Conservation (phyloP, 2,888 invertebrate genomes). For the Metacarcinus magister region DNA sequence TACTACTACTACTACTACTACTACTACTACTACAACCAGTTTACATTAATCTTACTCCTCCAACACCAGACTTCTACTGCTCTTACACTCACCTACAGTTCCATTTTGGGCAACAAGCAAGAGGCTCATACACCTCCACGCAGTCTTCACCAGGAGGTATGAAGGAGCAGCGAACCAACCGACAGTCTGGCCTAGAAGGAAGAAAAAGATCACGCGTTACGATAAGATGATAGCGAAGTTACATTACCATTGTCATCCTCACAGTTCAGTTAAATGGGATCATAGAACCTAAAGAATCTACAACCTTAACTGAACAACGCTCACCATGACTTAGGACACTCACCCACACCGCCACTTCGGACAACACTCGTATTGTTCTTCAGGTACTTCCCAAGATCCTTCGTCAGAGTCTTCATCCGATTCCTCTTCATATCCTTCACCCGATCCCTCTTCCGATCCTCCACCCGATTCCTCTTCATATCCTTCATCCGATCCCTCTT, state of each 20-base stretch:
- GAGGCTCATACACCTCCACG: constrained; percentile 12
- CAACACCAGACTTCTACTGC: neutral
- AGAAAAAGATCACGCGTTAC: neutral
- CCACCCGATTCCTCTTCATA: neutral
- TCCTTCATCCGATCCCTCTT: neutral
- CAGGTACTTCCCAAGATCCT: neutral
- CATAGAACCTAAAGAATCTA: neutral
- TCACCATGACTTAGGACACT: neutral
- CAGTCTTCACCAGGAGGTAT: constrained; percentile 55
- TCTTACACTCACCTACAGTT: constrained; percentile 48
- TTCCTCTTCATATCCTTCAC: neutral
- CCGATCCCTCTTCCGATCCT: no score
- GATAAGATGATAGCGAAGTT: neutral
- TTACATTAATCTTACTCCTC: neutral
- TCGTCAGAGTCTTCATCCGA: no score
- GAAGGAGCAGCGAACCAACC: neutral
- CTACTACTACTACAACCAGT: no score
- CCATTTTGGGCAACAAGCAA: constrained; percentile 41
- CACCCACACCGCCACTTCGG: constrained; percentile 42
- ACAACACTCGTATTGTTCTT: neutral
- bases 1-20: neutral
- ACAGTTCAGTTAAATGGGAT: neutral
- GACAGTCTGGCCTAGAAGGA: neutral
- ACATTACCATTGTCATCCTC: neutral
- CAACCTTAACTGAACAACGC: neutral